phyloP scores from a whole-genome alignment of 2,797 vertebrate species.

The Ispidina lecontei region DNA sequence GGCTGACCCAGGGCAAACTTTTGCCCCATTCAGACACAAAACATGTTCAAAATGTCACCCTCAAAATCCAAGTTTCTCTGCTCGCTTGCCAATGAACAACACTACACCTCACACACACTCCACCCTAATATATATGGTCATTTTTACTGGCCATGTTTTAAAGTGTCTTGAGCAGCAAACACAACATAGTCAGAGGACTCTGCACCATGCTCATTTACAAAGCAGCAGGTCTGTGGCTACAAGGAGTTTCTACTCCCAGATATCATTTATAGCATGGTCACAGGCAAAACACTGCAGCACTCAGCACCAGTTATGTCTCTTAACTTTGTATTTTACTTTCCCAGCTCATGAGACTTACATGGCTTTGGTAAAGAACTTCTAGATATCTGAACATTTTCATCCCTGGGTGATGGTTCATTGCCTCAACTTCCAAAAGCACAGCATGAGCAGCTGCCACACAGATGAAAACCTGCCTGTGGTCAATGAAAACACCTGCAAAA shows the following conservation, averaged over 20 bases:
- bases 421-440: not conserved
- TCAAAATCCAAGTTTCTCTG: not conserved
- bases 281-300: not conserved
- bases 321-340: not conserved
- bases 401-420: not conserved
- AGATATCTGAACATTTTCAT: not conserved
- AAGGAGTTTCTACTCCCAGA: not conserved
- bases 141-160: not conserved
- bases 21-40: not conserved
- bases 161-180: not conserved
- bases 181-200: not conserved
- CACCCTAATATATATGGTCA: fast-evolving
- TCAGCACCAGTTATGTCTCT: not conserved
- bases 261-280: not conserved
- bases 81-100: not conserved
- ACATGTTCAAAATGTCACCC: not conserved
- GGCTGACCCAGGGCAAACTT: not conserved
- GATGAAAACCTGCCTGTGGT: not conserved
- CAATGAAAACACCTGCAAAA: not conserved
- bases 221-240: not conserved
- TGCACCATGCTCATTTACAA: fast-evolving
- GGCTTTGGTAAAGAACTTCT: not conserved
- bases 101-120: fast-evolving
- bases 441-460: not conserved
- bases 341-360: not conserved